Evolutionary conservation across 2,797 vertebrate species (phyloP).

Genomic region (Triplophysa yarkandensis): DNA sequence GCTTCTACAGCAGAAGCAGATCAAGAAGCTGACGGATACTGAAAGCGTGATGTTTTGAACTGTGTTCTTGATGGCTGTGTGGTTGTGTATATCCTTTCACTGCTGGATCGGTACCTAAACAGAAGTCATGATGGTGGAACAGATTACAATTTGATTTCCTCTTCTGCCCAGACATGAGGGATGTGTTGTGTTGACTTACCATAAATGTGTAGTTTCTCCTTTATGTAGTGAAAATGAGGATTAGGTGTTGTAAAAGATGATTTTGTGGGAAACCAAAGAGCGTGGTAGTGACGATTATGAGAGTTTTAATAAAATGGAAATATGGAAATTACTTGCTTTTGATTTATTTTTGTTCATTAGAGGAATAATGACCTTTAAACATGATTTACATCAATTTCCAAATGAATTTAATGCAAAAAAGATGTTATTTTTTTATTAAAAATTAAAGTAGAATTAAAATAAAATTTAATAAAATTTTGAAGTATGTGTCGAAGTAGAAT

Average conservation of each 20-base stretch:
- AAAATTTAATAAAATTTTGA: too few relatives aligned
- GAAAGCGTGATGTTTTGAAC: constrained; percentile 26
- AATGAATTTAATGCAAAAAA: too few relatives aligned
- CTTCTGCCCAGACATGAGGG: constrained; percentile 20
- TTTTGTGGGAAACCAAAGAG: constrained; percentile 67
- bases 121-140: constrained; percentile 32
- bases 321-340: constrained; percentile 43
- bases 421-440: too few relatives aligned
- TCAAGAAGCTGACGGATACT: constrained; percentile 15
- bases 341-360: not conserved
- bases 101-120: constrained; percentile 57
- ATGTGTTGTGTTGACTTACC: constrained; percentile 45
- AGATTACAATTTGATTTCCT: constrained; percentile 39
- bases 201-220: constrained; percentile 58
- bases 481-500: too few relatives aligned
- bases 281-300: constrained; percentile 56
- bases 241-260: constrained; percentile 59
- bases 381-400: too few relatives aligned
- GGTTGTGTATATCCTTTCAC: constrained; percentile 52
- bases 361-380: too few relatives aligned
- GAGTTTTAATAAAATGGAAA: constrained; percentile 60
- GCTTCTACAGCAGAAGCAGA: constrained; percentile 17
- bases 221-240: constrained; percentile 61
- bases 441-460: too few relatives aligned
- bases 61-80: constrained; percentile 49